Conservation (phyloP, 30 jellyfish, hydroid and myxozoan species). For the Turritopsis rubra region DNA sequence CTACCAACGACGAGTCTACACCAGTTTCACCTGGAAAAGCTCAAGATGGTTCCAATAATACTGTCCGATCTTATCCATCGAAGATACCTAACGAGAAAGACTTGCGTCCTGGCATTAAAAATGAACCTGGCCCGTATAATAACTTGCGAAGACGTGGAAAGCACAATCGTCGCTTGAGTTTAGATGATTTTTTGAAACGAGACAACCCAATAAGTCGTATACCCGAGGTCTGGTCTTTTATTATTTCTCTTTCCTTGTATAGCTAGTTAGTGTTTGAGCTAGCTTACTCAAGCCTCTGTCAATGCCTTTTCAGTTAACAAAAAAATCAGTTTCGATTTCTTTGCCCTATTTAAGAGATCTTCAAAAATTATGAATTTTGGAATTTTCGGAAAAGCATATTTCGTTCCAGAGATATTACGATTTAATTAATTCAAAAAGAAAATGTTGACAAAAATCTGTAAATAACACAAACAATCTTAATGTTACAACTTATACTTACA, state of each 20-base stretch:
- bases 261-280: too few species aligned
- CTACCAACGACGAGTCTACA: not conserved
- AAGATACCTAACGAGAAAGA: constrained; percentile 33
- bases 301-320: not conserved
- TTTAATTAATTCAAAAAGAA: too few species aligned
- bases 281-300: too few species aligned
- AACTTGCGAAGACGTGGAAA: constrained; percentile 22
- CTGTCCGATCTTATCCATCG: not conserved
- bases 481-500: too few species aligned
- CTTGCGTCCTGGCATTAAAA: constrained; percentile 34
- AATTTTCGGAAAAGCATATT: too few species aligned
- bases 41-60: not conserved
- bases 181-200: not conserved
- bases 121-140: constrained; percentile 30
- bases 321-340: too few species aligned
- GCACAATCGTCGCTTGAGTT: not conserved
- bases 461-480: too few species aligned
- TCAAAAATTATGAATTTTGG: too few species aligned
- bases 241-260: not conserved
- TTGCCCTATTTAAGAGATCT: too few species aligned
- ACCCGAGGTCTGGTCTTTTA: constrained; percentile 19
- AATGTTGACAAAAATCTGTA: too few species aligned
- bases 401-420: too few species aligned
- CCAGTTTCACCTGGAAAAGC: not conserved
- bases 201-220: constrained; percentile 4